Evolutionary conservation across 2,888 invertebrate genomes (phyloP), one percentile per base, ranked within the genome.

Genomic region (Sarcophaga carnaria): DNA sequence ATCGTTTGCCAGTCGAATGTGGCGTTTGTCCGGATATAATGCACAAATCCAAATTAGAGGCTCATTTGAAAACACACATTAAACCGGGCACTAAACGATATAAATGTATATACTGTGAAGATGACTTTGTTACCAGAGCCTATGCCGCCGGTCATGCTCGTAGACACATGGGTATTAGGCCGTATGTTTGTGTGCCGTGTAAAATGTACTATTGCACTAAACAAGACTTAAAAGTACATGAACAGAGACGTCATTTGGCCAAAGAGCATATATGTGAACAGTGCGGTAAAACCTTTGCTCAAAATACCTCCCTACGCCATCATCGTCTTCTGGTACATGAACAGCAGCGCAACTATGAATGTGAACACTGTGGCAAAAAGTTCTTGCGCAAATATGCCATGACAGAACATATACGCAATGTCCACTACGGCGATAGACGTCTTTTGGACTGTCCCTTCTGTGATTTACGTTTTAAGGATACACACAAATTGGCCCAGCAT

Each of bases 181-280:
- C 88, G 0, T 88, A 88, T 72, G 88, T 88, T 4, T 88, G 88
- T 79, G 83, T 67, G 8, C 85, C 88, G 20, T 88, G 88, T 49
- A 88, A 86, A 75, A 86, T 88, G 85, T 88, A 88, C 22, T 88
- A 88, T 37, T 88, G 88, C 20, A 88, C 88, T 20, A 88, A 88
- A 63, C 88, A 88, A 49, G 88, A 88, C 45, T 67, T 88, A 20
- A 85, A 85, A 70, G 85, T 88, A 17, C 88, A 88, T 25, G 85
- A 88, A 69, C 85, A 83, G 17, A 60, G 88, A 11, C 88, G 88
- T 5, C 88, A 88, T 60, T 14, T 83, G 27, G 83, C 88, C 8
- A 88, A 88, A 59, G 88, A 88, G 27, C 88, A 88, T 12, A 88
- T 88, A 66, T 88, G 88, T 62, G 88, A 88, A 67, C 80, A 67